A percentile compares a stretch with the other conserved stretches of the same genome.
phyloP scores from a whole-genome alignment of 2,888 invertebrate species.

The Callinectes sapidus region DNA sequence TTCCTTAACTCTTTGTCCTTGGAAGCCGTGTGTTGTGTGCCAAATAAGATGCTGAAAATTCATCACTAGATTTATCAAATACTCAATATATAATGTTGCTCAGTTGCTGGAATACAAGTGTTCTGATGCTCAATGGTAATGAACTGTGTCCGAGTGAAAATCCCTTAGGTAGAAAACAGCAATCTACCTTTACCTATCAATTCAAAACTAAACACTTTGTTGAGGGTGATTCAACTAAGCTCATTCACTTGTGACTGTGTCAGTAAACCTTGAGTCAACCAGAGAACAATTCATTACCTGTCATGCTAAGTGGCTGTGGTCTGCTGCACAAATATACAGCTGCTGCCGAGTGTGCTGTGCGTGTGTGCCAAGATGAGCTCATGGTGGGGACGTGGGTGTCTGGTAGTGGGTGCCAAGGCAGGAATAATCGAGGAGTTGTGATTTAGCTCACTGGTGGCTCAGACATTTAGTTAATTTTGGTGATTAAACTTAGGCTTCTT shows the following conservation, averaged over 20 bases:
- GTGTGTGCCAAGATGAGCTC: constrained; percentile 22
- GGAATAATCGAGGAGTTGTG: constrained; percentile 21
- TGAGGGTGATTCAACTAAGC: not conserved
- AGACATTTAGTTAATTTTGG: not conserved
- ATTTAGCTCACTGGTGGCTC: not conserved
- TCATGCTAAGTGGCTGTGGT: constrained; percentile 11
- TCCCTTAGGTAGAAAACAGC: not conserved
- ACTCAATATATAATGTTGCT: not conserved
- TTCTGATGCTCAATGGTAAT: not conserved
- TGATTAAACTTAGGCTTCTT: not conserved
- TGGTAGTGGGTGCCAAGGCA: not conserved
- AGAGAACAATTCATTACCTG: not conserved
- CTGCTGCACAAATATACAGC: constrained; percentile 17
- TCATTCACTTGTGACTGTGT: not conserved
- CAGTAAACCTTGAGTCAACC: not conserved
- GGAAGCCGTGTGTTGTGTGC: no score
- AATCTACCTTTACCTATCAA: not conserved
- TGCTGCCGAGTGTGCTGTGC: not conserved
- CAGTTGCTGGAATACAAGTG: not conserved
- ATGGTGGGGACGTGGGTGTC: not conserved
- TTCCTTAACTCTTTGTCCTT: no score
- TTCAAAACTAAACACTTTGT: not conserved
- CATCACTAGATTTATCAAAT: not conserved
- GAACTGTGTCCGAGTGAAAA: not conserved
- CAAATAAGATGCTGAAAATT: not conserved